Evolutionary conservation across 2,888 invertebrate genomes (phyloP).

Genomic region (Litoditis marina): DNA sequence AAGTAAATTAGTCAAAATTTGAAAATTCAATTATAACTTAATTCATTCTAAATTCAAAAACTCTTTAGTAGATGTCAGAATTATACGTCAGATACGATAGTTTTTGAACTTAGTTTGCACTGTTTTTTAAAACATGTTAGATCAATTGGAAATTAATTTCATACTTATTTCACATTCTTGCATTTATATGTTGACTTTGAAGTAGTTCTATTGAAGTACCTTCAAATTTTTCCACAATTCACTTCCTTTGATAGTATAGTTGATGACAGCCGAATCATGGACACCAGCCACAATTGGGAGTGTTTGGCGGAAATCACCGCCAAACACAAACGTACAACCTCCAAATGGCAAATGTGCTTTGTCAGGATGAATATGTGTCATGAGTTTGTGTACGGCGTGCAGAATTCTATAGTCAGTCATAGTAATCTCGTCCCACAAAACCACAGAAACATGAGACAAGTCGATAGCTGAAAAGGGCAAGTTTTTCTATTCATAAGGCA

Average conservation of each 20-base stretch:
- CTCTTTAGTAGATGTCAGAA: too few species aligned
- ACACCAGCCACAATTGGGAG: not conserved
- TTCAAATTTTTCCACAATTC: not conserved
- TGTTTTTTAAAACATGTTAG: too few species aligned
- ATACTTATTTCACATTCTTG: too few species aligned
- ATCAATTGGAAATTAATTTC: too few species aligned
- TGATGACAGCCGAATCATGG: not conserved
- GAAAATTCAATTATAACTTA: too few species aligned
- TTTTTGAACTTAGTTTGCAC: too few species aligned
- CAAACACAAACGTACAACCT: not conserved
- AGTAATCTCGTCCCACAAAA: slow-evolving; percentile 10
- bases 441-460: not conserved
- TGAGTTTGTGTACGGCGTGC: not conserved
- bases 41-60: too few species aligned
- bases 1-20: too few species aligned
- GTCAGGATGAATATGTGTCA: slow-evolving; percentile 2
- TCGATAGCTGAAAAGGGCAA: not conserved
- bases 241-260: not conserved
- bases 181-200: too few species aligned
- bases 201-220: not conserved
- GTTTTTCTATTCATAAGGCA: too few species aligned
- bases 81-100: too few species aligned
- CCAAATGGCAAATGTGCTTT: not conserved
- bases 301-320: not conserved
- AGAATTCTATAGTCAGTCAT: slow-evolving; percentile 14